These are phyloP conservation scores for Piaya cayana DNA, from an alignment of 2,113 vertebrate genomes.

Conservation along the genomic window DNA sequence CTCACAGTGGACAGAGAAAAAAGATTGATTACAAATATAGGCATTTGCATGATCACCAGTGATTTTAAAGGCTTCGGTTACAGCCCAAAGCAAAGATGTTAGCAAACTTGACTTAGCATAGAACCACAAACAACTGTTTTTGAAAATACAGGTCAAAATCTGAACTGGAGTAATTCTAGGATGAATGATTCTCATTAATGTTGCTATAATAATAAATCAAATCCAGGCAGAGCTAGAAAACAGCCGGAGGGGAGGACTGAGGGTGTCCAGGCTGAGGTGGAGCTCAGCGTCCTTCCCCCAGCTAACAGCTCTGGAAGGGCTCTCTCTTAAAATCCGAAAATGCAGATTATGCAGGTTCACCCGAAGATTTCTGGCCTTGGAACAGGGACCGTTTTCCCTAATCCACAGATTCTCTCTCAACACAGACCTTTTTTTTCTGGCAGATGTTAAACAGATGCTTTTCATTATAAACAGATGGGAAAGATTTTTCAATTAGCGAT, in stretches of 20 bases:
- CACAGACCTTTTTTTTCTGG: neutral
- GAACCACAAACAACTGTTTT: neutral
- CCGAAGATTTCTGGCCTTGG: neutral
- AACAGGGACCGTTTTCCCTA: conserved; percentile 1
- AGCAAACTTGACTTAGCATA: neutral
- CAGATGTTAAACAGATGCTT: conserved; percentile 76
- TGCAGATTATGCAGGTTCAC: neutral
- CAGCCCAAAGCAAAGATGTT: neutral
- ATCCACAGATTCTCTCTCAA: neutral
- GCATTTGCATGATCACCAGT: neutral
- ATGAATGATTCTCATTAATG: neutral
- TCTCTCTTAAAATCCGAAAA: neutral
- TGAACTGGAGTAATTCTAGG: neutral
- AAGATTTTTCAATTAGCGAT: conserved; percentile 59
- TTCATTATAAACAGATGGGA: conserved; percentile 53
- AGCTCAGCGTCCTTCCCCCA: neutral
- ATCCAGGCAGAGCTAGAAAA: neutral
- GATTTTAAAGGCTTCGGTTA: neutral
- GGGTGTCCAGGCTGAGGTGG: neutral
- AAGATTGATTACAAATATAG: neutral
- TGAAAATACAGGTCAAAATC: neutral
- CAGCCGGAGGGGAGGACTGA: neutral
- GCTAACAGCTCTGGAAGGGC: neutral
- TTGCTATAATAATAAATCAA: neutral
- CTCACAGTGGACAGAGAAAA: neutral